A percentile compares a stretch with the other conserved stretches of the same genome.
Conservation (phyloP, 2,888 invertebrate genomes). For the Lepas anatifera region DNA sequence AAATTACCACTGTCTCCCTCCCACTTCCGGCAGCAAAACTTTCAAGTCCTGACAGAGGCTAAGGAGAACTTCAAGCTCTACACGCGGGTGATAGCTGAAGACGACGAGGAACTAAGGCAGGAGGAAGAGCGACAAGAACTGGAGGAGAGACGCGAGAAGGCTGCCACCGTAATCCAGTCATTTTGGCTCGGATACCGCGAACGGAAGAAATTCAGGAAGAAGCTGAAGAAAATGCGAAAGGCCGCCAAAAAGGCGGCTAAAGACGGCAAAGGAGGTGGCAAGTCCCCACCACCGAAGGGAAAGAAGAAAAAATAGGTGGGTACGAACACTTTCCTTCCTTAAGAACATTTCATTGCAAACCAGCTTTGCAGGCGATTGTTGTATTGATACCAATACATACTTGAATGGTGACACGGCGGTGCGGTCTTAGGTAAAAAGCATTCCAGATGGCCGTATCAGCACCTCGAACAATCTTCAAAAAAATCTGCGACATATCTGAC, state of each 20-base stretch:
- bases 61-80: background rate
- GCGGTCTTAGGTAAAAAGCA: no score
- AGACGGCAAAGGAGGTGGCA: background rate
- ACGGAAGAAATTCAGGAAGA: background rate
- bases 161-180: background rate
- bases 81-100: background rate
- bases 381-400: no score
- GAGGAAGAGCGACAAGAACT: background rate
- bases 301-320: background rate
- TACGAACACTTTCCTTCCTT: no score
- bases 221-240: background rate
- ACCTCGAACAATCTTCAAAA: no score
- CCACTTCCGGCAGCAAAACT: background rate
- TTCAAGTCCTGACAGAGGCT: background rate
- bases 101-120: background rate
- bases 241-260: background rate
- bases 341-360: no score
- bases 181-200: background rate
- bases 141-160: background rate
- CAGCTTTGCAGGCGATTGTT: no score
- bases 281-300: background rate
- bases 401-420: no score
- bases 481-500: no score
- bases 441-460: no score
- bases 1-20: no score